Conservation (phyloP, 2,888 invertebrate species). For the Cyclophora punctaria region DNA sequence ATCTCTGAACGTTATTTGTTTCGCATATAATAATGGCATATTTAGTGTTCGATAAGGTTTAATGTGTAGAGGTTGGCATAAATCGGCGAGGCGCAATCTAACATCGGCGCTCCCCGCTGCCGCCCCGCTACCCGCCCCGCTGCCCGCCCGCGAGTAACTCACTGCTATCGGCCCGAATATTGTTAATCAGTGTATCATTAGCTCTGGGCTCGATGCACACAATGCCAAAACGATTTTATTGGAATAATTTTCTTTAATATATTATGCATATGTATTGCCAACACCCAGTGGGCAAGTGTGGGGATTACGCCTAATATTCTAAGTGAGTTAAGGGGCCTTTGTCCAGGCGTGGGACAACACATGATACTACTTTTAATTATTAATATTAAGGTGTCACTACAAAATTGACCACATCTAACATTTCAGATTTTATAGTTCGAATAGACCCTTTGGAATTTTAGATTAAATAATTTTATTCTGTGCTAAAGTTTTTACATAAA, state of each 20-base stretch:
- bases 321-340: background rate
- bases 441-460: no score
- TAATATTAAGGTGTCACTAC: no score
- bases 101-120: constrained; percentile 45
- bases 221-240: constrained; percentile 6
- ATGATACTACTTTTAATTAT: no score
- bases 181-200: constrained; percentile 75
- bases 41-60: constrained; percentile 72
- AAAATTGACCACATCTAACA: no score
- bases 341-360: no score
- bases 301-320: background rate
- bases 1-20: constrained; percentile 61
- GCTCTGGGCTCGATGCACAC: constrained; percentile 43
- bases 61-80: constrained; percentile 69
- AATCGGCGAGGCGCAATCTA: constrained; percentile 65
- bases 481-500: background rate
- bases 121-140: constrained; percentile 36
- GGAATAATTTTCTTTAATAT: no score
- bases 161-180: constrained; percentile 72
- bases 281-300: background rate
- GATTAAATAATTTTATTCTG: no score
- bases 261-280: no score
- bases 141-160: constrained; percentile 60
- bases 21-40: constrained; percentile 73
- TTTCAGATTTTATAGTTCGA: no score